Evolutionary conservation across 2,113 vertebrate genomes (phyloP), one percentile per base, ranked within the genome.

Genomic region (Prochilodus magdalenae): DNA sequence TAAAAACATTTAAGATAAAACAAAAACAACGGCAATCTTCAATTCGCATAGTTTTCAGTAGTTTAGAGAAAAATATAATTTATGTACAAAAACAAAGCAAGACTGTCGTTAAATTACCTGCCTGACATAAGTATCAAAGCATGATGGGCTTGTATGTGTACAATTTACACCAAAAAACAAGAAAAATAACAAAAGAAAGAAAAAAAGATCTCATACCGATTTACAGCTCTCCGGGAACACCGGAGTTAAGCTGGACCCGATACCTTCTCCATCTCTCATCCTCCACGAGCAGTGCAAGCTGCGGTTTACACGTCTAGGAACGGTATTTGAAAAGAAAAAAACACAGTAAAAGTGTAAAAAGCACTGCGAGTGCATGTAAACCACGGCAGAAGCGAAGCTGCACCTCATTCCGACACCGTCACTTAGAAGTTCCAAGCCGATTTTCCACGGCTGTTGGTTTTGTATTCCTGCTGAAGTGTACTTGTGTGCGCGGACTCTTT

Each of bases 111-210:
- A 79, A 81, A 80, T 84, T 91, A 93, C 92, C 95, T 94, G 92
- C 94, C 89, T 94, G 93, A 95, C 94, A 93, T 89, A 90, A 90
- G 89, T 94, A 95, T 93, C 93, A 95, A 95, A 94, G 94, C 94
- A 93, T 93, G 91, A 96, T 92, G n/a, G 95, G 94, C 93, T 95
- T 96, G 90, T 90, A 90, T 88, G 90, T 94, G 94, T 89, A 91
- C 88, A 89, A 90, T 92, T 90, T 67, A 36, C 33, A 36, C 33
- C 33, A 78, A 63, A 30, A 47, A 29, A 51, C 74, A 84, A 86
- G 63, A 53, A 75, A 49, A 49, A 79, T 75, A 81, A 85, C 20
- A 27, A 66, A 14, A 24, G 2, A 60, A 22, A 59, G 11, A 60
- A 22, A 60, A n/a, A n/a, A 26, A 66, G 3, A 40, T 22, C 12